These are phyloP conservation scores for Bagarius yarrelli DNA, from an alignment of 2,113 vertebrate species.

Conservation along the genomic window DNA sequence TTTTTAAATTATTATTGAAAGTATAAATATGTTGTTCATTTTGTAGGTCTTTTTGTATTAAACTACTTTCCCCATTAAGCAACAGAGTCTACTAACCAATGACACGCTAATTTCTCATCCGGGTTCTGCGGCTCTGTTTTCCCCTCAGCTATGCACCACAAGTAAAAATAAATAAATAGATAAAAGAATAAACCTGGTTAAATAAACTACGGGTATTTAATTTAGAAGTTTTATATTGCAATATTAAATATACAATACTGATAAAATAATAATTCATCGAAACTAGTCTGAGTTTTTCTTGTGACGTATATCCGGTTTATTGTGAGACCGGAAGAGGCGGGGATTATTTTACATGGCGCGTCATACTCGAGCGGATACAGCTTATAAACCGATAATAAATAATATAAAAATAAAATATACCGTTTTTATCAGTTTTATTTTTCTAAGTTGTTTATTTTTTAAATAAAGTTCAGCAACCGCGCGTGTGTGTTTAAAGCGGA, in stretches of 20 bases:
- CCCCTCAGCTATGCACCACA: neutral
- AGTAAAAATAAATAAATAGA: too few species aligned
- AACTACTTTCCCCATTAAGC: neutral
- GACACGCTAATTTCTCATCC: neutral
- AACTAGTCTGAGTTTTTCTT: neutral
- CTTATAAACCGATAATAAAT: slow-evolving; percentile 20
- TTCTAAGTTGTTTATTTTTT: neutral
- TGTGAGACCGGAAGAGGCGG: slow-evolving; percentile 56
- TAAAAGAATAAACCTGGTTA: too few species aligned
- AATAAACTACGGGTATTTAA: neutral
- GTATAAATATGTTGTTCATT: neutral
- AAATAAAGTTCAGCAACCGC: neutral
- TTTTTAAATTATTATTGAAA: neutral
- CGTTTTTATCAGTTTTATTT: neutral
- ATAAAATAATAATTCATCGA: neutral
- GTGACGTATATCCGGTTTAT: slow-evolving; percentile 43
- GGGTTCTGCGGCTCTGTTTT: neutral
- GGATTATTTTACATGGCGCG: slow-evolving; percentile 9
- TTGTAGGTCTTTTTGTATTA: neutral
- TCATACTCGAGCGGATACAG: neutral
- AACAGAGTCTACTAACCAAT: neutral
- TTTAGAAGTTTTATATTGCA: neutral
- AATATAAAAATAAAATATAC: neutral
- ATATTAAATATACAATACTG: neutral
- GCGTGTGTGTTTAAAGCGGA: neutral